phyloP scores from a whole-genome alignment of 2,113 vertebrate species.

The Pseudonaja textilis region DNA sequence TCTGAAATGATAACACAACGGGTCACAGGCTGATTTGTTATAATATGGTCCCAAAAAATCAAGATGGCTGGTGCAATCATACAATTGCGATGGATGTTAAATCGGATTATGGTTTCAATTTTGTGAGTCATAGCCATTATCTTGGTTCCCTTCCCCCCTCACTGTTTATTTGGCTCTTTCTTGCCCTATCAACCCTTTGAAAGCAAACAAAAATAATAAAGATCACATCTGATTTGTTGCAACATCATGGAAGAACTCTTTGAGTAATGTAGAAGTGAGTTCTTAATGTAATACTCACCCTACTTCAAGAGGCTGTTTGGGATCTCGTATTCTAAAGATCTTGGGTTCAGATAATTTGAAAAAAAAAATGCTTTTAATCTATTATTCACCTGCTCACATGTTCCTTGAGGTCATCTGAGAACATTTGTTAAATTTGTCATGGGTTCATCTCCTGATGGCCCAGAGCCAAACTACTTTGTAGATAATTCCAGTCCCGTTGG shows the following conservation, averaged over 20 bases:
- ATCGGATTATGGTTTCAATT: not conserved
- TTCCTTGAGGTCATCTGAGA: not conserved
- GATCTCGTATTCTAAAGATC: not conserved
- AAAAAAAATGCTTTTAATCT: not conserved
- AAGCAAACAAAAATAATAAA: not conserved
- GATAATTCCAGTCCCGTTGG: not conserved
- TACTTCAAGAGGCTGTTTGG: not conserved
- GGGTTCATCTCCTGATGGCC: not conserved
- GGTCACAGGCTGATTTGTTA: not conserved
- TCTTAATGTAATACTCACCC: not conserved
- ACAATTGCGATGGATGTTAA: not conserved
- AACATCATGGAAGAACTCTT: not conserved
- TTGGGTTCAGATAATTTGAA: not conserved
- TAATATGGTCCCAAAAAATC: not conserved
- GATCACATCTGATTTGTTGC: not conserved
- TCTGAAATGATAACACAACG: not conserved
- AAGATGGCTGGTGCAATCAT: not conserved
- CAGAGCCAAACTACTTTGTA: not conserved
- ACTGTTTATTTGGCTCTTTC: not conserved
- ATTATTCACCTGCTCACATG: not conserved
- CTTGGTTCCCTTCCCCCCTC: not conserved
- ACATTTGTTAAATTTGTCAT: not conserved
- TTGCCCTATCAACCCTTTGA: not conserved
- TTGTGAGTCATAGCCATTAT: not conserved
- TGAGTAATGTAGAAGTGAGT: not conserved